phyloP scores from a whole-genome alignment of 2,113 vertebrate genomes.

The Opisthocomus hoazin region DNA sequence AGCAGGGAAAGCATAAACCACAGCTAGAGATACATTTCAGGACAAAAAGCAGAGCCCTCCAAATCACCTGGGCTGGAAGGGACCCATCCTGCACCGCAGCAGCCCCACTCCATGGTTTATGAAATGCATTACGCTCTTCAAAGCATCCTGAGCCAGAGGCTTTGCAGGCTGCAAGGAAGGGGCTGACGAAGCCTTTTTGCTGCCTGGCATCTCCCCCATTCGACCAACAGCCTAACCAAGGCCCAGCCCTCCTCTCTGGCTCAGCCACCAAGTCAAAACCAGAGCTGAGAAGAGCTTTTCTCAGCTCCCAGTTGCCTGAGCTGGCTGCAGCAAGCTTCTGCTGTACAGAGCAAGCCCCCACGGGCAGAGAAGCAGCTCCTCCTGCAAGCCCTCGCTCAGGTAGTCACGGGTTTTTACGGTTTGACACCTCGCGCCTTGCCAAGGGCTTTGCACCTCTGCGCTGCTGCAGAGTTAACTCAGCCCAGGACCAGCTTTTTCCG shows the following conservation, averaged over 20 bases:
- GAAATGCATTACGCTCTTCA: not conserved
- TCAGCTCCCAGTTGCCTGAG: not conserved
- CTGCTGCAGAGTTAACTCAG: not conserved
- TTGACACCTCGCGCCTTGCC: not conserved
- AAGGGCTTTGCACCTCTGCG: not conserved
- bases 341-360: not conserved
- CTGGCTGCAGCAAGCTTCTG: not conserved
- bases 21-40: not conserved
- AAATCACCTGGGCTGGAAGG: not conserved
- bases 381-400: not conserved
- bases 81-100: not conserved
- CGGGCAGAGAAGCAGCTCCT: not conserved
- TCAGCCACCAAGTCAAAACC: not conserved
- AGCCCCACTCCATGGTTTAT: not conserved
- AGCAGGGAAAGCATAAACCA: not conserved
- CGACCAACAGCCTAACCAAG: not conserved
- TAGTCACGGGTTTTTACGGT: not conserved
- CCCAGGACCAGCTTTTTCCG: not conserved
- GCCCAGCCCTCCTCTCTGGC: not conserved
- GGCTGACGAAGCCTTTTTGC: not conserved
- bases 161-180: not conserved
- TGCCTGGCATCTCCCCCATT: fast-evolving
- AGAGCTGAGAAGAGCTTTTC: not conserved
- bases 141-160: not conserved
- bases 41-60: not conserved